Conservation (phyloP, 2,113 vertebrate genomes). For the Steatornis caripensis region DNA sequence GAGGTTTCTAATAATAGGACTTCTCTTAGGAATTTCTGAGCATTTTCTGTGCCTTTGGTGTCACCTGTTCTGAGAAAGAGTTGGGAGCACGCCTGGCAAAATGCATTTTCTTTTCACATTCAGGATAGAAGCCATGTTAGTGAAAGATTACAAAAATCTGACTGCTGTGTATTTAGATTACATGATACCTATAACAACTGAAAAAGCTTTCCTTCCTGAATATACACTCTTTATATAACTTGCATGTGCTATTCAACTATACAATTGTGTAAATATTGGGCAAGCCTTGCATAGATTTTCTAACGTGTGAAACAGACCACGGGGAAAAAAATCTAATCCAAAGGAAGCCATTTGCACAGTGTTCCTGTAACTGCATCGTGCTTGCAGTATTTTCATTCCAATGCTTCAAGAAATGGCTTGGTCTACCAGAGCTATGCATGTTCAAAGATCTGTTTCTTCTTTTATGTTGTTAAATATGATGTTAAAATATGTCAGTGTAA, state of each 20-base stretch:
- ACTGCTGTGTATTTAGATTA: background rate
- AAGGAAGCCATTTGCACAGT: background rate
- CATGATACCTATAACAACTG: background rate
- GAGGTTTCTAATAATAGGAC: background rate
- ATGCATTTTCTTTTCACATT: background rate
- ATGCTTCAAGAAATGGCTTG: background rate
- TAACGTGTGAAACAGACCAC: background rate
- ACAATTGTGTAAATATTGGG: background rate
- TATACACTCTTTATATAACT: background rate
- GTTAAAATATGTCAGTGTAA: background rate
- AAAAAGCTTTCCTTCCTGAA: background rate
- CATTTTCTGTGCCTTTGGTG: background rate
- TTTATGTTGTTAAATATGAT: background rate
- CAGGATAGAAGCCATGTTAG: background rate
- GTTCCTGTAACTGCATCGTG: background rate
- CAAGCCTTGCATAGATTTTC: background rate
- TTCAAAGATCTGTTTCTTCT: background rate
- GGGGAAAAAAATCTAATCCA: background rate
- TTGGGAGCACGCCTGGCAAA: background rate
- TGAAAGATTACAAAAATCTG: background rate
- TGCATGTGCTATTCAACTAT: background rate
- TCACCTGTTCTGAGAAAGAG: background rate
- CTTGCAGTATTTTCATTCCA: background rate
- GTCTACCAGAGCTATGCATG: background rate
- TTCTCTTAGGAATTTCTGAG: background rate